Conservation (phyloP, 92 coral and sea anemone species). For the Porites divaricata region DNA sequence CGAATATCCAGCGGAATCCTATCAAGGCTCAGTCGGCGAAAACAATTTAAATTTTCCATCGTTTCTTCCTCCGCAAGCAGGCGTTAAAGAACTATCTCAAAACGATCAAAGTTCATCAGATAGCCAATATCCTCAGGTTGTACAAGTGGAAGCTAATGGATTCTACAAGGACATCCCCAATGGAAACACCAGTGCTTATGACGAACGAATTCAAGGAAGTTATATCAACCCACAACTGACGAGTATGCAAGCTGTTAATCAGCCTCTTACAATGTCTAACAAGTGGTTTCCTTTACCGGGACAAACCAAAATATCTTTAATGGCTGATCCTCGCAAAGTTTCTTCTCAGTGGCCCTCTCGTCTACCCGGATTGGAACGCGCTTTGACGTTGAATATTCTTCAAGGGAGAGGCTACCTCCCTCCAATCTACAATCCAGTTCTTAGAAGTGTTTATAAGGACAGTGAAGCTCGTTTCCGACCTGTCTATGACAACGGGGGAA, state of each 20-base stretch:
- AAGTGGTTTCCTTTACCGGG: conserved; percentile 20
- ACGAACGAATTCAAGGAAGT: neutral
- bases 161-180: neutral
- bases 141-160: conserved; percentile 8
- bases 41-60: neutral
- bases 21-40: neutral
- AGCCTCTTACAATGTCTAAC: conserved; percentile 7
- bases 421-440: neutral
- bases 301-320: neutral
- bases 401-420: neutral
- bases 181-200: neutral
- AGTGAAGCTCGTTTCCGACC: neutral
- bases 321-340: conserved; percentile 31
- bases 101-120: neutral
- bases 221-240: neutral
- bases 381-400: neutral
- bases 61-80: neutral
- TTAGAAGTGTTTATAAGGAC: neutral
- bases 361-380: conserved; percentile 7
- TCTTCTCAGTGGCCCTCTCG: conserved; percentile 31
- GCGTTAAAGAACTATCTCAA: neutral
- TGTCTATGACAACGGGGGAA: neutral
- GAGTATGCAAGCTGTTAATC: conserved; percentile 6
- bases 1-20: neutral
- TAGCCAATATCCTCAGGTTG: neutral